These are phyloP conservation scores for Paraescarpia echinospica DNA, from an alignment of 1,140 invertebrate genomes.

Conservation along the genomic window DNA sequence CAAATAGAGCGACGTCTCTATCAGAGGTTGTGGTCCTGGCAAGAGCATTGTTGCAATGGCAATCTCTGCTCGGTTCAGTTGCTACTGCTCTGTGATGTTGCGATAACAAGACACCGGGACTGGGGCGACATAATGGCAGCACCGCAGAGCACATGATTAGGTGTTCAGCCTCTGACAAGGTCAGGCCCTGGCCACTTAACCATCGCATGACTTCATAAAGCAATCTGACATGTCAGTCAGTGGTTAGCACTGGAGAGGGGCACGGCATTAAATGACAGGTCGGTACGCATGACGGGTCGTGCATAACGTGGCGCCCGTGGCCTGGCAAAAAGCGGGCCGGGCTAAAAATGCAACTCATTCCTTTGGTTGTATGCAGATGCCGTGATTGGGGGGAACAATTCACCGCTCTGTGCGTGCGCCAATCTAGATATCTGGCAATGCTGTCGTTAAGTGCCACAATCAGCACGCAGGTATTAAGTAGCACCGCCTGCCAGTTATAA, in stretches of 20 bases:
- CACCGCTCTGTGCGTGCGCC: background rate
- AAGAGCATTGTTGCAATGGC: background rate
- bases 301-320: background rate
- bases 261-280: background rate
- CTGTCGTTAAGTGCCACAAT: background rate
- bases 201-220: slow-evolving; percentile 1
- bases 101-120: background rate
- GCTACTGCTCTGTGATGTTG: background rate
- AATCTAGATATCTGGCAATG: background rate
- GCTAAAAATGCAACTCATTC: background rate
- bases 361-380: background rate
- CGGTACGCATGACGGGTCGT: background rate
- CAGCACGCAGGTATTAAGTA: background rate
- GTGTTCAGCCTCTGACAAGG: background rate
- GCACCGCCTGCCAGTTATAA: background rate
- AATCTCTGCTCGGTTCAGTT: background rate
- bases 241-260: background rate
- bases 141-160: background rate
- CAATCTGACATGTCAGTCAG: background rate
- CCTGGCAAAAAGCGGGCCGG: background rate
- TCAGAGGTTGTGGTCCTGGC: background rate
- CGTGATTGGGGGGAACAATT: background rate
- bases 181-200: background rate
- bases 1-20: background rate
- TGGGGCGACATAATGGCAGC: background rate